Conservation (phyloP, 2,113 vertebrate genomes). For the Sinocyclocheilus anshuiensis region DNA sequence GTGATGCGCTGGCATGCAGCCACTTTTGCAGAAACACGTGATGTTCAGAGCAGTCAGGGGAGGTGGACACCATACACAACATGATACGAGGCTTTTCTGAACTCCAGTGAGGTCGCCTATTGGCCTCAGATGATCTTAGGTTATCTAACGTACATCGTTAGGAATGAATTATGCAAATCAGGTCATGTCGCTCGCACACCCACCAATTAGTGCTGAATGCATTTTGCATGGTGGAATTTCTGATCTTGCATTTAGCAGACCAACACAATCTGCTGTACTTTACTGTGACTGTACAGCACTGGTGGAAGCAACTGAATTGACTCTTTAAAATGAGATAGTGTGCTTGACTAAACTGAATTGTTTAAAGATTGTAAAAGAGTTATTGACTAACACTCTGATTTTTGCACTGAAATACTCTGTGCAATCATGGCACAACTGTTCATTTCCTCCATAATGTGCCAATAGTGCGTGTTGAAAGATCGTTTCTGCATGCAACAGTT, state of each 20-base stretch:
- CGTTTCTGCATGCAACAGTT: not conserved
- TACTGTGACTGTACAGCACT: not conserved
- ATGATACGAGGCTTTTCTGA: not conserved
- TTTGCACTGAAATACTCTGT: too few relatives aligned
- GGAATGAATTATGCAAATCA: not conserved
- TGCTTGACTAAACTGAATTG: not conserved
- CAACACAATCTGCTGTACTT: not conserved
- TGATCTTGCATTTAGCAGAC: not conserved
- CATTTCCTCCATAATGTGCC: not conserved
- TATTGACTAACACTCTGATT: not conserved
- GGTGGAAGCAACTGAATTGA: not conserved
- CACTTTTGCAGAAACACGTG: conserved; percentile 12
- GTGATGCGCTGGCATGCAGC: conserved; percentile 19
- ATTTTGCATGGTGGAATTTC: not conserved
- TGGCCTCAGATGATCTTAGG: not conserved
- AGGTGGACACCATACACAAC: conserved; percentile 15
- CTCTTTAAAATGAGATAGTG: not conserved
- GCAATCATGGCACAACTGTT: not conserved
- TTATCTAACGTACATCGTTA: not conserved
- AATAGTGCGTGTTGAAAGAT: not conserved
- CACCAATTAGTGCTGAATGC: not conserved
- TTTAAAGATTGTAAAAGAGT: too few relatives aligned
- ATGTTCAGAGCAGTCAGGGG: not conserved
- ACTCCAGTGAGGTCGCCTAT: not conserved
- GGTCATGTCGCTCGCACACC: too few relatives aligned